Evolutionary conservation across 1,140 invertebrate genomes (phyloP).

Genomic region (Ditylenchus dipsaci): DNA sequence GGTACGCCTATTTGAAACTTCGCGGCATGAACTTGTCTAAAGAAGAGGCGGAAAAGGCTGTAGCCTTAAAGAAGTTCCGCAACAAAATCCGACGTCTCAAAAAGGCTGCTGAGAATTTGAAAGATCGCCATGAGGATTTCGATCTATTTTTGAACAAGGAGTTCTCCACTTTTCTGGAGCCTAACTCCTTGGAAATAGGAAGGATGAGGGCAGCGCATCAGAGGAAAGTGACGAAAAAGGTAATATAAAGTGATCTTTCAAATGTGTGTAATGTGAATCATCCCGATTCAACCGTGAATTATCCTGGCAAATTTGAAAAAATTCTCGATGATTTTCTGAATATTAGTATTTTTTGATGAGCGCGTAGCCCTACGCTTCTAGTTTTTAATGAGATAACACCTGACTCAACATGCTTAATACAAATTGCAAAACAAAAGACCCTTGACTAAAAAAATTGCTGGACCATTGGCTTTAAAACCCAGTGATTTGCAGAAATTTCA

Average conservation of each 20-base stretch:
- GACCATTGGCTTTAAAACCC: too few relatives aligned
- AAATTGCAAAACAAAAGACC: too few relatives aligned
- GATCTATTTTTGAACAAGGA: conserved; percentile 19
- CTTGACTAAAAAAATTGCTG: too few relatives aligned
- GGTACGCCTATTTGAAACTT: conserved; percentile 34
- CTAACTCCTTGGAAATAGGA: conserved; percentile 14
- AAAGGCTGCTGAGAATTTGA: conserved; percentile 9
- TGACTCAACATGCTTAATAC: too few relatives aligned
- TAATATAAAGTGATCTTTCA: background rate
- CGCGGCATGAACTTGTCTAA: conserved; percentile 35
- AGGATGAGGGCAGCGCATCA: conserved; percentile 4
- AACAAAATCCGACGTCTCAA: conserved; percentile 28
- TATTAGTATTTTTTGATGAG: too few relatives aligned
- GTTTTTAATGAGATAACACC: too few relatives aligned
- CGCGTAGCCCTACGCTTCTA: too few relatives aligned
- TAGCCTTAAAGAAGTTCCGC: conserved; percentile 22
- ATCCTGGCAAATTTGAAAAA: too few relatives aligned
- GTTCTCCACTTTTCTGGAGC: conserved; percentile 15
- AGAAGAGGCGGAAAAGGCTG: conserved; percentile 25
- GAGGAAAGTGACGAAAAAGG: background rate
- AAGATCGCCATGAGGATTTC: background rate
- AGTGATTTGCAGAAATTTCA: too few relatives aligned
- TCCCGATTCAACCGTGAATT: too few relatives aligned
- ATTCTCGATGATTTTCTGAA: too few relatives aligned
- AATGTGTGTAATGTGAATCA: background rate